Percentiles rank a stretch among this genome's conserved stretches.
Conservation (phyloP, 2,797 vertebrate genomes). For the Jordanella pulchra region DNA sequence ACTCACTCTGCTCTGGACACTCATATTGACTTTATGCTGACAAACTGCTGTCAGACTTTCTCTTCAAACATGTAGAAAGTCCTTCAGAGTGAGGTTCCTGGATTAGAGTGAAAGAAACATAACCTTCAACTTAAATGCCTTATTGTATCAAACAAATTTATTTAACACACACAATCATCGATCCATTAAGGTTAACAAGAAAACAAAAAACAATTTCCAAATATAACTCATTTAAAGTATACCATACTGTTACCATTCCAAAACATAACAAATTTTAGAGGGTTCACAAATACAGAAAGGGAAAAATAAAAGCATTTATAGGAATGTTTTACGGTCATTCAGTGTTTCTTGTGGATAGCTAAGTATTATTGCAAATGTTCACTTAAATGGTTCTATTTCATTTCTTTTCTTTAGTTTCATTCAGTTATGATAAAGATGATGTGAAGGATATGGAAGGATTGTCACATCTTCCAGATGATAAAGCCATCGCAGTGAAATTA, state of each 20-base stretch:
- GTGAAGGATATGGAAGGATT: constrained; percentile 50
- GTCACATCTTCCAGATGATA: constrained; percentile 57
- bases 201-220: constrained; percentile 44
- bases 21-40: constrained; percentile 3
- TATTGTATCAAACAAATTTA: constrained; percentile 77
- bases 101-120: not conserved
- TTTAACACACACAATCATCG: constrained; percentile 67
- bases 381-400: constrained; percentile 20
- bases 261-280: constrained; percentile 59
- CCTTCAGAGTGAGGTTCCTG: not conserved
- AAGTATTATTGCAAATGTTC: constrained; percentile 24
- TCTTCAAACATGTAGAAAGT: not conserved
- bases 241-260: constrained; percentile 56
- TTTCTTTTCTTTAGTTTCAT: constrained; percentile 16
- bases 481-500: constrained; percentile 41
- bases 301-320: constrained; percentile 38
- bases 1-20: not conserved
- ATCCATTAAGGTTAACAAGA: constrained; percentile 66
- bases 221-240: constrained; percentile 49
- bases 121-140: constrained; percentile 69
- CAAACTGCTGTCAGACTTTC: not conserved
- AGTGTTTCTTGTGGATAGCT: constrained; percentile 37
- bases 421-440: constrained; percentile 12
- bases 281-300: constrained; percentile 53
- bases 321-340: constrained; percentile 58